phyloP scores from a whole-genome alignment of 1,140 invertebrate species.

The Musca vetustissima region DNA sequence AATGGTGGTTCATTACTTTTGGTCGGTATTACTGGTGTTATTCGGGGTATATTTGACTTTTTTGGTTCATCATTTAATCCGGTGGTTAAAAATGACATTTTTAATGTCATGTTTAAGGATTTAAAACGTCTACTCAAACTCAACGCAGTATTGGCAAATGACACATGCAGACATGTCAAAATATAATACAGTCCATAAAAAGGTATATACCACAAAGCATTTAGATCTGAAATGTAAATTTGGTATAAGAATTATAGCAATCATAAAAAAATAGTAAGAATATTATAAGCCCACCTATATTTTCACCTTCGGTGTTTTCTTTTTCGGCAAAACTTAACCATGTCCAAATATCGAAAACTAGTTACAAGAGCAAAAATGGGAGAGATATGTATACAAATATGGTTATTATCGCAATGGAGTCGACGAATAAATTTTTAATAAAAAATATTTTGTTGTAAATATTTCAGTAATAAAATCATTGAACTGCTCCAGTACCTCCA shows the following conservation, averaged over 20 bases:
- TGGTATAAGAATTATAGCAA: neutral
- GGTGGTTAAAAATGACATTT: neutral
- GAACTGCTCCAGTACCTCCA: too few species aligned
- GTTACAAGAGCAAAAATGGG: neutral
- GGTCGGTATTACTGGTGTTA: neutral
- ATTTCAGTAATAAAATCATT: too few species aligned
- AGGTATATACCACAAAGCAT: slow-evolving; percentile 49
- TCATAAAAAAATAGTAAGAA: slow-evolving; percentile 26
- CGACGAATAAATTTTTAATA: too few species aligned
- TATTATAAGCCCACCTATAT: slow-evolving; percentile 26
- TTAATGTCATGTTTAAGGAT: neutral
- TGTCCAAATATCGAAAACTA: slow-evolving; percentile 38
- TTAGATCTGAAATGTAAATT: slow-evolving; percentile 33
- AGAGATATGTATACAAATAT: too few species aligned
- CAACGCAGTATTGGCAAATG: neutral
- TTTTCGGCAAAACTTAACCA: slow-evolving; percentile 40
- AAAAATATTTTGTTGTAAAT: too few species aligned
- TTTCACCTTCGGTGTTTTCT: slow-evolving; percentile 34
- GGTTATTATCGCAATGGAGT: too few species aligned
- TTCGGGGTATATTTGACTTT: neutral
- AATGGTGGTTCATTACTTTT: too few species aligned
- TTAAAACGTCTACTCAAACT: neutral
- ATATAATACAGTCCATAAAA: slow-evolving; percentile 35
- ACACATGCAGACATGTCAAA: neutral
- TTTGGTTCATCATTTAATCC: neutral